Evolutionary conservation across 2,113 vertebrate genomes (phyloP).

Genomic region (Coracopsis vasa): DNA sequence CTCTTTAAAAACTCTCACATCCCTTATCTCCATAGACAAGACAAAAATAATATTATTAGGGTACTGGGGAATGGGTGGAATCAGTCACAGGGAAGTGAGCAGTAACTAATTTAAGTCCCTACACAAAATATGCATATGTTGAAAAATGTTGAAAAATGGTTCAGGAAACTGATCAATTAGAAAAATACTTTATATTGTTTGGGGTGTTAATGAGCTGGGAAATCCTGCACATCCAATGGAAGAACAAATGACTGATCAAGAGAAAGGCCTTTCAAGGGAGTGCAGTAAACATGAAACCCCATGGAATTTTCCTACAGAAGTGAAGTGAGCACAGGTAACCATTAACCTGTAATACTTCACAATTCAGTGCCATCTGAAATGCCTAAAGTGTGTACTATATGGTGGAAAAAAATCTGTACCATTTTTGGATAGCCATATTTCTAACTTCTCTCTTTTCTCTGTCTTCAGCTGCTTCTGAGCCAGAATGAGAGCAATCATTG

Average conservation of each 20-base stretch:
- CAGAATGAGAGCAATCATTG: conserved; percentile 90
- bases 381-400: not conserved
- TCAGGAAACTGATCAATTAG: not conserved
- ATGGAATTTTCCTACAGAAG: not conserved
- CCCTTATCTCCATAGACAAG: not conserved
- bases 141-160: not conserved
- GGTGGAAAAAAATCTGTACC: conserved; percentile 68
- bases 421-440: conserved; percentile 82
- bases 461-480: conserved; percentile 75
- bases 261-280: not conserved
- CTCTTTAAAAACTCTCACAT: not conserved
- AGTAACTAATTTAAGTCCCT: not conserved
- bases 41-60: not conserved
- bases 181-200: not conserved
- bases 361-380: not conserved
- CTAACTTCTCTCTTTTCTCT: conserved; percentile 53
- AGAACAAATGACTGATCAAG: not conserved
- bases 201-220: not conserved
- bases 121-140: not conserved
- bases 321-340: not conserved
- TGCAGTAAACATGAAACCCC: not conserved
- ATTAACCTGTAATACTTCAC: not conserved
- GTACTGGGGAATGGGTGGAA: fast-evolving
- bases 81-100: not conserved
- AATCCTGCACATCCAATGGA: not conserved